These are phyloP conservation scores for Chymomyza procnemis DNA, from an alignment of 2,888 invertebrate genomes.

Conservation along the genomic window DNA sequence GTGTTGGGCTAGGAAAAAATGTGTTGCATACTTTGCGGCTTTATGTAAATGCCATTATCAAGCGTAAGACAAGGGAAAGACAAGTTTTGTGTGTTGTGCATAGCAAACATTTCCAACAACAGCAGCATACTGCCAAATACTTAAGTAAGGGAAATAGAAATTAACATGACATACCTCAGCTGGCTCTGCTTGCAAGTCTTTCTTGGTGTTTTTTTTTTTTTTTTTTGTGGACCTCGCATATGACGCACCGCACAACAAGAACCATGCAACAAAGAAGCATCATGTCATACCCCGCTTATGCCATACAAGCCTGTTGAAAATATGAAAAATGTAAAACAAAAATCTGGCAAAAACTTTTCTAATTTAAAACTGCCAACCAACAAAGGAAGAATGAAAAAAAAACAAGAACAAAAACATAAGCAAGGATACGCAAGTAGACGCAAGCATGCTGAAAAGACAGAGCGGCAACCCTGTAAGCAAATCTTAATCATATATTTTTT, in stretches of 20 bases:
- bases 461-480: conserved; percentile 43
- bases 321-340: conserved; percentile 73
- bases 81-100: neutral
- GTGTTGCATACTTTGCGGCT: conserved; percentile 65
- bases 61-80: neutral
- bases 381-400: conserved; percentile 44
- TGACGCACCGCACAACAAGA: conserved; percentile 41
- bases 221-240: conserved; percentile 49
- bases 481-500: conserved; percentile 51
- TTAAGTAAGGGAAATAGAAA: conserved; percentile 55
- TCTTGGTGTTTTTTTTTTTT: conserved; percentile 17
- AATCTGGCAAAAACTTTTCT: conserved; percentile 70
- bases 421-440: conserved; percentile 35
- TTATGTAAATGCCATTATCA: conserved; percentile 58
- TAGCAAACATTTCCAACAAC: neutral
- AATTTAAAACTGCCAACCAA: conserved; percentile 70
- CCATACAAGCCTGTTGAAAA: conserved; percentile 54
- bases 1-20: conserved; percentile 39
- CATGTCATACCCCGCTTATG: neutral
- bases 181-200: conserved; percentile 11
- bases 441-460: conserved; percentile 41
- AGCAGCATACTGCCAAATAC: neutral
- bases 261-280: neutral
- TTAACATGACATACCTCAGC: conserved; percentile 63
- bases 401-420: too few species aligned